Percentiles rank a stretch among this genome's conserved stretches.
These are phyloP conservation scores for Sylvilagus bachmani DNA, from an alignment of 2,113 vertebrate genomes.

Conservation along the genomic window DNA sequence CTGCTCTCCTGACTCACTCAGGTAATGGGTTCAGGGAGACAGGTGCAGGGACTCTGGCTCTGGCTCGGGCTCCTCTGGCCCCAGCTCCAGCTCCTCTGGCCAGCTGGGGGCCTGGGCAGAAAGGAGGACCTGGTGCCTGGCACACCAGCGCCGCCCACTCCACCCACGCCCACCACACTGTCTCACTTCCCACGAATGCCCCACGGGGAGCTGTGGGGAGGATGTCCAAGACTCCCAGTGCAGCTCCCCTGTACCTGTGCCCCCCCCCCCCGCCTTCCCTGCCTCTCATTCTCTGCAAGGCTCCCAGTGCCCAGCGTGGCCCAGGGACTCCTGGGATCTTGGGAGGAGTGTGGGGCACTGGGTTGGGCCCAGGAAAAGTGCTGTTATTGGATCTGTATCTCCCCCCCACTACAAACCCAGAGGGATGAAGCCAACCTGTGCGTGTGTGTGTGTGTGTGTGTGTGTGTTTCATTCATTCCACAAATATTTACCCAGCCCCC, in stretches of 20 bases:
- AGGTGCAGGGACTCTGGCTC: conserved; percentile 68
- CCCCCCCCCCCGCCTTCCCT: background rate
- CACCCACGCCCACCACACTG: background rate
- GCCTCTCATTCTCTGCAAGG: background rate
- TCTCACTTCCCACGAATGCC: background rate
- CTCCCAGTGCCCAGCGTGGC: background rate
- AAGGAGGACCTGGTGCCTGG: background rate
- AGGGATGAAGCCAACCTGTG: background rate
- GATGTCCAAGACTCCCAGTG: background rate
- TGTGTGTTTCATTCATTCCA: background rate
- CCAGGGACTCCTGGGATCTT: background rate
- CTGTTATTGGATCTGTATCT: conserved; percentile 10
- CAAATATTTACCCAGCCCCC: background rate
- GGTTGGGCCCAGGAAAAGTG: background rate
- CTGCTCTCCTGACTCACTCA: conserved; percentile 77
- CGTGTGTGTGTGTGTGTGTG: no score
- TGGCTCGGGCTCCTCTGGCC: background rate
- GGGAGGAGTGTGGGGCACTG: background rate
- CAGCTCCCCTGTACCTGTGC: background rate
- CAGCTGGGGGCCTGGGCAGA: background rate
- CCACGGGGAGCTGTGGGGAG: background rate
- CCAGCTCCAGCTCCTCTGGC: background rate
- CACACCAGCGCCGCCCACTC: background rate
- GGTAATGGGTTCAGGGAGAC: conserved; percentile 75
- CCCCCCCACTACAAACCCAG: background rate